Percentiles rank a stretch among this genome's conserved stretches.
phyloP scores from a whole-genome alignment of 2,797 vertebrate genomes.

The Cossypha caffra region DNA sequence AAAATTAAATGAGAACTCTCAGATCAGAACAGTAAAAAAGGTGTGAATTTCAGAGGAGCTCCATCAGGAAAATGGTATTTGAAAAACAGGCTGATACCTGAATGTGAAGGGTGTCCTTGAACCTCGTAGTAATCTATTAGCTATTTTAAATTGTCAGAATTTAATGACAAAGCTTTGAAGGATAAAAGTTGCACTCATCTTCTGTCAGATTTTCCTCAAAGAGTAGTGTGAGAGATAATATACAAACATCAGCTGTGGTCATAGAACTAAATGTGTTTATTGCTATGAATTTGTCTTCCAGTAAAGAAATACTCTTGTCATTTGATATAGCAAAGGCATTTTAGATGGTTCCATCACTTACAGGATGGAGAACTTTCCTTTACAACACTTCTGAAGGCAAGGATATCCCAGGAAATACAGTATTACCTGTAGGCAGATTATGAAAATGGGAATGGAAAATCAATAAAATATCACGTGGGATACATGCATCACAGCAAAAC shows the following conservation, averaged over 20 bases:
- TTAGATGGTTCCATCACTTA: not conserved
- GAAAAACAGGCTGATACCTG: not conserved
- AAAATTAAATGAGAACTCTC: not conserved
- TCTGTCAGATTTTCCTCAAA: not conserved
- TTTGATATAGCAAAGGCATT: not conserved
- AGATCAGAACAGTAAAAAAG: not conserved
- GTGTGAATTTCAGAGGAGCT: not conserved
- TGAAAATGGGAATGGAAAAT: not conserved
- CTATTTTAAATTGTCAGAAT: not conserved
- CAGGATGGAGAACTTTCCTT: not conserved
- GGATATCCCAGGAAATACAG: not conserved
- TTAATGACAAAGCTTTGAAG: not conserved
- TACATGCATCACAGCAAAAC: not conserved
- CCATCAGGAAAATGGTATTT: not conserved
- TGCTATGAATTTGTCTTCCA: not conserved
- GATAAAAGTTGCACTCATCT: not conserved
- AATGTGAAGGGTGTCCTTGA: not conserved
- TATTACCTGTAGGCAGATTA: not conserved
- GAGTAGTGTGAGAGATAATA: not conserved
- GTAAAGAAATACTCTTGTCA: not conserved
- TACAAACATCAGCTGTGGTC: not conserved
- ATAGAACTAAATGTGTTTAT: not conserved
- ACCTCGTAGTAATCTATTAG: not conserved
- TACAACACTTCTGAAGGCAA: not conserved
- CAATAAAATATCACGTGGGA: not conserved